Base-by-base conservation (phyloP, 1,140 invertebrate genomes). In the Agrilus planipennis region DNA sequence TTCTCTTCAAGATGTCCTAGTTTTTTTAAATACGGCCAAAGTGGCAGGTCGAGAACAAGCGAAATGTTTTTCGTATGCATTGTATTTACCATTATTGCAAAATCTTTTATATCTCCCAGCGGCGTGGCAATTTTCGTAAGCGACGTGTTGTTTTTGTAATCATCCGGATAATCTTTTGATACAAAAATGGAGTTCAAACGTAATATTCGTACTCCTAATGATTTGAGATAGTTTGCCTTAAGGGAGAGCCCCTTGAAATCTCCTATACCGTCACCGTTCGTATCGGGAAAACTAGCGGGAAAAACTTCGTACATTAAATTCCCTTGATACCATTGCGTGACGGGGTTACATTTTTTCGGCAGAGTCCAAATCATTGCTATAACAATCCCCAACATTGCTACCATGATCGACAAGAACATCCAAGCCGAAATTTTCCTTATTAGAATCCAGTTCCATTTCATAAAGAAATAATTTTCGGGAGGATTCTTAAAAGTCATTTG, bases 241-340 rank as follows among this genome's bases (percentile, higher is more conserved):
- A 70, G 68, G 1, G 66, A 64, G 20, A 87, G 65, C 1, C 83
- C 84, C 46, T 67, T 71, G 1, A 89, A 58, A 58, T 89, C 81
- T 18, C 83, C 83, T 46, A 77, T 71, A 2, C 80, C 81, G 58
- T 84, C 77, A 45, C 77, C 74, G 51, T 79, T 73, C 0, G 77
- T 77, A 53, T 87, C 84, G 57, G 83, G 73, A 54, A 86, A 89
- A 29, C 81, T 84, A 0, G 79, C 79, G 2, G 83, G 81, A 51
- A 86, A 86, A 38, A 89, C 75, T 64, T 89, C 83, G 54, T 89
- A 89, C 51, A 88, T 78, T 1, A 85, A 65, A 36, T 72, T 75
- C 10, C 84, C 81, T 66, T 85, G 80, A 68, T 83, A 84, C 85
- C 85, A 90, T 39, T 79, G 66, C 2, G 68, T 61, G 6, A 60